Evolutionary conservation across 2,888 invertebrate genomes (phyloP).

Genomic region (Listrodromus nycthemerus): DNA sequence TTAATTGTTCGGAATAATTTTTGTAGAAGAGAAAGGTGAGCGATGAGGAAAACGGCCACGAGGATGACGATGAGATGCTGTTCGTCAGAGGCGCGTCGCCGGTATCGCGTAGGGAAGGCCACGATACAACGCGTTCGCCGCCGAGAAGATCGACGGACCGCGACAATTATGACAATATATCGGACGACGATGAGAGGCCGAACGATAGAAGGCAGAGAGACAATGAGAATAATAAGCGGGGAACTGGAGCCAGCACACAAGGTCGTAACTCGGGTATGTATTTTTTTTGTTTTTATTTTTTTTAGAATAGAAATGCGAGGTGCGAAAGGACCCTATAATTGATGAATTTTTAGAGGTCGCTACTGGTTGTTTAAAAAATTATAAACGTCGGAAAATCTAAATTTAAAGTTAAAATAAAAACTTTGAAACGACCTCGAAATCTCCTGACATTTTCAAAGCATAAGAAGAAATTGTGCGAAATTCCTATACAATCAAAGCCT

Average conservation of each 20-base stretch:
- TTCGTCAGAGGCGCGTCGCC: constrained; percentile 93
- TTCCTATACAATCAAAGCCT: too few relatives aligned
- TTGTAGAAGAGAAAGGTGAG: constrained; percentile 86
- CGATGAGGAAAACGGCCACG: constrained; percentile 84
- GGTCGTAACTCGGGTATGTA: constrained; percentile 70
- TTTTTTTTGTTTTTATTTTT: constrained; percentile 53
- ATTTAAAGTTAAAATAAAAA: too few relatives aligned
- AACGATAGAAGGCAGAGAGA: constrained; percentile 79
- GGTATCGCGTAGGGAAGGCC: constrained; percentile 79
- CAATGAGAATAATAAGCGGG: constrained; percentile 84
- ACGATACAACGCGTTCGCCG: constrained; percentile 71
- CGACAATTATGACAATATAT: constrained; percentile 87
- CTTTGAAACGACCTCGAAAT: too few relatives aligned
- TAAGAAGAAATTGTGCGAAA: too few relatives aligned
- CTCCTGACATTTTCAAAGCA: too few relatives aligned
- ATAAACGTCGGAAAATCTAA: too few relatives aligned
- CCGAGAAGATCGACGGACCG: constrained; percentile 82
- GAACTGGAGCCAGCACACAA: constrained; percentile 70
- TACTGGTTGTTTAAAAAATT: too few relatives aligned
- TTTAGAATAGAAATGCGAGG: neutral
- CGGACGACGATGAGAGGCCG: constrained; percentile 84
- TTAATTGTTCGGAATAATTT: constrained; percentile 33
- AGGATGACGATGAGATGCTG: constrained; percentile 92
- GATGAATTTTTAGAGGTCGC: too few relatives aligned
- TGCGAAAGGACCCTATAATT: too few relatives aligned